phyloP scores from a whole-genome alignment of 2,888 invertebrate species.

The Acutogordius australiensis region DNA sequence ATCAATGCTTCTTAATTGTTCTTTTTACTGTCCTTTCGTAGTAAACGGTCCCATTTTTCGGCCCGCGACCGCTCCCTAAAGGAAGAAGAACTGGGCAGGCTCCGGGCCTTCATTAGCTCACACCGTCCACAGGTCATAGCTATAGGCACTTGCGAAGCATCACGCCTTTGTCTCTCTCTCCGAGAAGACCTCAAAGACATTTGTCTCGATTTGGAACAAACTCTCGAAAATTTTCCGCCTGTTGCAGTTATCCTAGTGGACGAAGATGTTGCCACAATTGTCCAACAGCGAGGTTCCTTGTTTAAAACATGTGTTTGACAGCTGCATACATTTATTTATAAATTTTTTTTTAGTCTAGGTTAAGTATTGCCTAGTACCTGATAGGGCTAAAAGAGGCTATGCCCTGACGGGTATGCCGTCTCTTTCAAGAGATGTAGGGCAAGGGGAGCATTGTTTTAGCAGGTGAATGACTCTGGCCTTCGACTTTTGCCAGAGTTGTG shows the following conservation, averaged over 20 bases:
- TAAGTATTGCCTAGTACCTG: too few species aligned
- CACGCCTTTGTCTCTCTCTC: neutral
- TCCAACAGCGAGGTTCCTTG: slow-evolving; percentile 57
- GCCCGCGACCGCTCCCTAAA: neutral
- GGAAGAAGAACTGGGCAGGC: neutral
- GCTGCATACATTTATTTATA: too few species aligned
- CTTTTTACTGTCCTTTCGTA: too few species aligned
- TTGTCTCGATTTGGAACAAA: slow-evolving; percentile 35
- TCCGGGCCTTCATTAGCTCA: slow-evolving; percentile 37
- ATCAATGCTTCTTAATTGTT: too few species aligned
- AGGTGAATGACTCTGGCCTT: too few species aligned
- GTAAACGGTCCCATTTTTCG: neutral
- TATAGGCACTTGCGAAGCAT: slow-evolving; percentile 46
- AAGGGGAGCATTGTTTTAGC: too few species aligned
- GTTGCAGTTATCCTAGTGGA: slow-evolving; percentile 64
- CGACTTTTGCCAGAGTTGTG: too few species aligned
- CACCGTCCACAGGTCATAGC: slow-evolving; percentile 79
- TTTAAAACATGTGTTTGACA: too few species aligned
- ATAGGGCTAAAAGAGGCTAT: too few species aligned
- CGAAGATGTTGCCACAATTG: slow-evolving; percentile 64
- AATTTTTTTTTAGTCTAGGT: too few species aligned
- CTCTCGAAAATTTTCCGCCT: neutral
- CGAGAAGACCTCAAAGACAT: slow-evolving; percentile 38
- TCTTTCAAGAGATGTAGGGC: too few species aligned
- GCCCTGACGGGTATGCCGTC: too few species aligned